phyloP scores from a whole-genome alignment of 2,888 invertebrate species.

The Thymelicus acteon region DNA sequence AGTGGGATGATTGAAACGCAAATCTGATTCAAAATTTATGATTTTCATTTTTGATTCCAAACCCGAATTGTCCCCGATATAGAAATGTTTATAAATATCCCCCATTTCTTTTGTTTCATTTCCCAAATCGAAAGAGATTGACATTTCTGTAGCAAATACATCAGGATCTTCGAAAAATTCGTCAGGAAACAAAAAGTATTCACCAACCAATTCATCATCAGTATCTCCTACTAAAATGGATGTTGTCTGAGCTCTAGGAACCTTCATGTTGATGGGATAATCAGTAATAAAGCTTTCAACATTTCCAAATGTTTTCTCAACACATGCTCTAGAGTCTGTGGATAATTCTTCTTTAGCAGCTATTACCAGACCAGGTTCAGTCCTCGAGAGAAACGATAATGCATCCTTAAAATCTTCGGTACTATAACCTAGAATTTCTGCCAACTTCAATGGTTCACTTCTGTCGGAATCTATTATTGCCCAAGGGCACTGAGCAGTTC shows the following conservation, averaged over 20 bases:
- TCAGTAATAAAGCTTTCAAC: slow-evolving; percentile 51
- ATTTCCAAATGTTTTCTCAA: slow-evolving; percentile 51
- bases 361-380: slow-evolving; percentile 50
- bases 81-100: slow-evolving; percentile 51
- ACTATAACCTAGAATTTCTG: slow-evolving; percentile 52
- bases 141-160: slow-evolving; percentile 40
- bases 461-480: slow-evolving; percentile 51
- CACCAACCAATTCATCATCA: slow-evolving; percentile 54
- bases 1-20: slow-evolving; percentile 53
- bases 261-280: slow-evolving; percentile 44
- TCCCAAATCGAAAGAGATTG: slow-evolving; percentile 44
- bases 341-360: slow-evolving; percentile 44
- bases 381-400: slow-evolving; percentile 50
- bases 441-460: slow-evolving; percentile 54
- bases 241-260: slow-evolving; percentile 46
- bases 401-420: slow-evolving; percentile 49
- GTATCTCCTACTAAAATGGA: slow-evolving; percentile 56
- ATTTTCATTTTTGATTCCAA: slow-evolving; percentile 45
- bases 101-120: slow-evolving; percentile 43
- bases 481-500: slow-evolving; percentile 51
- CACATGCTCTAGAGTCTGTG: slow-evolving; percentile 50
- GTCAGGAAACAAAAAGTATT: slow-evolving; percentile 43
- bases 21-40: slow-evolving; percentile 57
- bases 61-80: slow-evolving; percentile 51
- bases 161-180: slow-evolving; percentile 21